Conservation (phyloP, 2,888 invertebrate genomes). For the Sympetrum striolatum region DNA sequence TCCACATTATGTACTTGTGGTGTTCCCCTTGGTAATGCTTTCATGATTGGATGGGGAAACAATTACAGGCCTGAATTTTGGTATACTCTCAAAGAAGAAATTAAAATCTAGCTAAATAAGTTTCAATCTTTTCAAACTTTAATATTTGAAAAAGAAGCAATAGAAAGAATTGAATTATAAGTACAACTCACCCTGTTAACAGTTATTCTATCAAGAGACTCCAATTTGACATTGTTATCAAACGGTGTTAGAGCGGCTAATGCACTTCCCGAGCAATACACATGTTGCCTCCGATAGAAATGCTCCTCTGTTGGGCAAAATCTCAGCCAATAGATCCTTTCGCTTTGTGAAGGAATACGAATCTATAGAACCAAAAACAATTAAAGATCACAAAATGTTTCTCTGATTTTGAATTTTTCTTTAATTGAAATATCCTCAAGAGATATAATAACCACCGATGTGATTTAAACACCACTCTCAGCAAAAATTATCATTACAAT, state of each 20-base stretch:
- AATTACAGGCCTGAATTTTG: no score
- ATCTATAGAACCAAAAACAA: constrained; percentile 56
- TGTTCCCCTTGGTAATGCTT: no score
- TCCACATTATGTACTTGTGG: no score
- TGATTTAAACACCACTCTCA: no score
- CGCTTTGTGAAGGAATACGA: constrained; percentile 69
- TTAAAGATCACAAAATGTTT: neutral
- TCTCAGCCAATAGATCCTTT: constrained; percentile 65
- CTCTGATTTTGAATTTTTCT: no score
- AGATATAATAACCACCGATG: no score
- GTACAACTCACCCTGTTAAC: constrained; percentile 57
- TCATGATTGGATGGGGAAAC: no score
- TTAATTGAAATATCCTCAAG: no score
- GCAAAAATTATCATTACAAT: neutral
- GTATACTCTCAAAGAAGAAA: no score
- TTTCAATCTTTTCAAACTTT: no score
- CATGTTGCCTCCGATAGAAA: constrained; percentile 72
- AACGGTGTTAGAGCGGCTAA: constrained; percentile 9
- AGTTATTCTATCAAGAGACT: constrained; percentile 59
- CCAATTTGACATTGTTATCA: constrained; percentile 56
- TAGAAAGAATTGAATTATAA: neutral
- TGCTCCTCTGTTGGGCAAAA: constrained; percentile 77
- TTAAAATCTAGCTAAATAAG: no score
- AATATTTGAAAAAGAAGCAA: neutral
- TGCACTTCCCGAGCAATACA: constrained; percentile 58